phyloP scores from a whole-genome alignment of 2,888 invertebrate genomes.

The Fabriciana adippe region DNA sequence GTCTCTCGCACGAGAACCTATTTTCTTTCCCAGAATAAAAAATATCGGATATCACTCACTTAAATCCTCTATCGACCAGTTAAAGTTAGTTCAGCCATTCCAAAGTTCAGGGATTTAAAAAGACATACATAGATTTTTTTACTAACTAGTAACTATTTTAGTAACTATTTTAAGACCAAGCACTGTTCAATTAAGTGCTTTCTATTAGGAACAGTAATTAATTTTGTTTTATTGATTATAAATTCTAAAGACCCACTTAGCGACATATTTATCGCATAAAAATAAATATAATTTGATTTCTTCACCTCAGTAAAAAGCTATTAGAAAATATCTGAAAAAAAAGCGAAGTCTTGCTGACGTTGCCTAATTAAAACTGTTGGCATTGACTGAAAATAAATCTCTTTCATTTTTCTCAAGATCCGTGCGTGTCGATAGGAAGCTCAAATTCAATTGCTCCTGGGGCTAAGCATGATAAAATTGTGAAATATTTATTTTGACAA shows the following conservation, averaged over 20 bases:
- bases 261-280: too few relatives aligned
- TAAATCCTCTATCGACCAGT: too few relatives aligned
- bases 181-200: too few relatives aligned
- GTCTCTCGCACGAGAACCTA: too few relatives aligned
- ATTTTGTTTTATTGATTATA: too few relatives aligned
- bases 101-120: too few relatives aligned
- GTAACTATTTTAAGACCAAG: too few relatives aligned
- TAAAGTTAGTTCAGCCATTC: too few relatives aligned
- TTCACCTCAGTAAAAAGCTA: not conserved
- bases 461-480: not conserved
- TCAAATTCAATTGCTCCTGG: constrained; percentile 5
- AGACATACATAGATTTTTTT: too few relatives aligned
- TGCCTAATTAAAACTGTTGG: constrained; percentile 23
- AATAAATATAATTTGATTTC: not conserved
- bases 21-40: constrained; percentile 5
- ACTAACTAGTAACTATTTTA: too few relatives aligned
- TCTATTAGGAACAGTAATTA: too few relatives aligned
- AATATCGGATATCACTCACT: not conserved
- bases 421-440: constrained; percentile 13
- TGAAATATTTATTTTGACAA: not conserved
- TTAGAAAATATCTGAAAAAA: constrained; percentile 5
- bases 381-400: constrained; percentile 26
- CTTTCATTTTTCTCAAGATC: constrained; percentile 9
- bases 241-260: too few relatives aligned
- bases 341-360: constrained; percentile 3